Conservation (phyloP, 92 coral and sea anemone genomes). For the Heteractis magnifica region DNA sequence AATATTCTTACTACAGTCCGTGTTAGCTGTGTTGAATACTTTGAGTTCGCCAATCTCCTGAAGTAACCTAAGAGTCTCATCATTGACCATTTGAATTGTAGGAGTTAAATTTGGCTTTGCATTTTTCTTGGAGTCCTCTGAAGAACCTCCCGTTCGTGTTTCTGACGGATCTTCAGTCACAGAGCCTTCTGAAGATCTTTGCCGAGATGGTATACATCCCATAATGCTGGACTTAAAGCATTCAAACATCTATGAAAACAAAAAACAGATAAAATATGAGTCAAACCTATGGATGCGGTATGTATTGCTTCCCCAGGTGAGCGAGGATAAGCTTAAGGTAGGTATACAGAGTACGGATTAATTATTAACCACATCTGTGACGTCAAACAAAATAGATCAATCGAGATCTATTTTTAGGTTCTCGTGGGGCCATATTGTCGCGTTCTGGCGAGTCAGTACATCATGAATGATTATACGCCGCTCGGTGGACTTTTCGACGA, state of each 20-base stretch:
- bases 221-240: conserved; percentile 72
- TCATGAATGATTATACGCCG: neutral
- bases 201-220: conserved; percentile 95
- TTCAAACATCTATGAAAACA: conserved; percentile 73
- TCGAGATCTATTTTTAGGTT: neutral
- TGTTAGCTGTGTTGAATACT: conserved; percentile 74
- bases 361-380: conserved; percentile 6
- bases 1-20: conserved; percentile 74
- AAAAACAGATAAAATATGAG: conserved; percentile 17
- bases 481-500: neutral
- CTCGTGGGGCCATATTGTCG: neutral
- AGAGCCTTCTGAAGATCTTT: conserved; percentile 49
- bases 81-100: conserved; percentile 92
- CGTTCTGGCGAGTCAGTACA: neutral
- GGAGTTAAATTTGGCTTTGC: conserved; percentile 57
- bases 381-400: conserved; percentile 6
- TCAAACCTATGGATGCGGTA: neutral
- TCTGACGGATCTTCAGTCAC: conserved; percentile 56
- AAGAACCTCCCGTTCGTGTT: conserved; percentile 45
- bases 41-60: conserved; percentile 96
- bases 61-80: conserved; percentile 83
- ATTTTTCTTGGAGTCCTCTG: conserved; percentile 34
- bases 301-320: neutral
- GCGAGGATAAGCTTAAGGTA: conserved; percentile 2
- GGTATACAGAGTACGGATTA: neutral